Evolutionary conservation across 2,113 vertebrate species (phyloP).

Genomic region (Cathartes aura): DNA sequence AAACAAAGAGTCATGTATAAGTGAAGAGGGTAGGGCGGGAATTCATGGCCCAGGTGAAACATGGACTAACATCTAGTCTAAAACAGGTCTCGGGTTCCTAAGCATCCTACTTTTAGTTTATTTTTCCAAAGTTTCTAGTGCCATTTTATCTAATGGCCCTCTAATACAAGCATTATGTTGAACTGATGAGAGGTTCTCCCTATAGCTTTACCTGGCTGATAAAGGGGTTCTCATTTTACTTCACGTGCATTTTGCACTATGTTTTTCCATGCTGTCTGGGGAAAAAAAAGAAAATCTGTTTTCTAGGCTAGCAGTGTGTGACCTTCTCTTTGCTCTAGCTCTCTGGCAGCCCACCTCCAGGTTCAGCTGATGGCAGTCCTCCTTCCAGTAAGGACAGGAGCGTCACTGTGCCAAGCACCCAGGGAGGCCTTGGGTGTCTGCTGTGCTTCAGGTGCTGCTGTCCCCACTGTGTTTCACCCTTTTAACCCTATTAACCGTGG

Average conservation of each 20-base stretch:
- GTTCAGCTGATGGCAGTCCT: neutral
- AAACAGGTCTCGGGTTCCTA: neutral
- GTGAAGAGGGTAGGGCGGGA: neutral
- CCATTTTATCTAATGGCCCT: neutral
- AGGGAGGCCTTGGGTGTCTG: neutral
- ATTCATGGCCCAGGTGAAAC: neutral
- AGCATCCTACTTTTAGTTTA: neutral
- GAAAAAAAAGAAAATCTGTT: neutral
- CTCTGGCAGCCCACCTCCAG: neutral
- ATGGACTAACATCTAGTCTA: neutral
- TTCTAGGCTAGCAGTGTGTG: neutral
- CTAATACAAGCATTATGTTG: neutral
- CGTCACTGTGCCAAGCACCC: neutral
- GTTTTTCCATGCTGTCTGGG: neutral
- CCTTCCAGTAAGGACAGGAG: neutral
- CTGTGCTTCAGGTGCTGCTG: neutral
- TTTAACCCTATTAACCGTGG: neutral
- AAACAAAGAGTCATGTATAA: rapidly evolving
- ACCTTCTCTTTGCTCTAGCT: neutral
- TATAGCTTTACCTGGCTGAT: neutral
- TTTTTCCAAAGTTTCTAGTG: neutral
- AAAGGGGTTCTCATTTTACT: neutral
- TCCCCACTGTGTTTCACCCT: neutral
- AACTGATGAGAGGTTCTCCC: neutral
- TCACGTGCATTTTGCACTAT: neutral